Evolutionary conservation across 2,797 vertebrate genomes (phyloP).

Genomic region (Psittacula derbiana): DNA sequence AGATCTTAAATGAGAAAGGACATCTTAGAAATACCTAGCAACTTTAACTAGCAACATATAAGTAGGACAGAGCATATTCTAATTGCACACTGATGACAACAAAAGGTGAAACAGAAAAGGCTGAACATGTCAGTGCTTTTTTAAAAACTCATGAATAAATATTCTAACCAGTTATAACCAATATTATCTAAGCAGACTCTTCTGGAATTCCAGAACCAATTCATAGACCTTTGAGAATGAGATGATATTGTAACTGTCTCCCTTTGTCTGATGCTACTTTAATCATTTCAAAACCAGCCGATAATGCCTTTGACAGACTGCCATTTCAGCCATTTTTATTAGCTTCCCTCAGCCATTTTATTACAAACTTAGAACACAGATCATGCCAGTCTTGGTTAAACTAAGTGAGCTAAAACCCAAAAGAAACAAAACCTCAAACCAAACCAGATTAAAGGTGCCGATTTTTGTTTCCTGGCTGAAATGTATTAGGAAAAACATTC

Average conservation of each 20-base stretch:
- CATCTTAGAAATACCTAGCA: not conserved
- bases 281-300: not conserved
- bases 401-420: not conserved
- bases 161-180: not conserved
- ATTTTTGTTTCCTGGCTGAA: not conserved
- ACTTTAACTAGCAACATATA: not conserved
- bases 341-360: not conserved
- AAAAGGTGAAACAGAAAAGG: not conserved
- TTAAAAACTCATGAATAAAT: not conserved
- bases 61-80: not conserved
- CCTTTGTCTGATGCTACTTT: not conserved
- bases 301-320: not conserved
- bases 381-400: not conserved
- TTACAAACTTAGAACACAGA: not conserved
- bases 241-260: not conserved
- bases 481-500: not conserved
- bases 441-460: not conserved
- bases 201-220: not conserved
- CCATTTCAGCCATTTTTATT: not conserved
- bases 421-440: not conserved
- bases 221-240: not conserved
- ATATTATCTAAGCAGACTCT: not conserved
- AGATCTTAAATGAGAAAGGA: not conserved
- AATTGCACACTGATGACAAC: not conserved
- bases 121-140: not conserved